Evolutionary conservation across 1,140 invertebrate species (phyloP).

Genomic region (Pararge aegeria): DNA sequence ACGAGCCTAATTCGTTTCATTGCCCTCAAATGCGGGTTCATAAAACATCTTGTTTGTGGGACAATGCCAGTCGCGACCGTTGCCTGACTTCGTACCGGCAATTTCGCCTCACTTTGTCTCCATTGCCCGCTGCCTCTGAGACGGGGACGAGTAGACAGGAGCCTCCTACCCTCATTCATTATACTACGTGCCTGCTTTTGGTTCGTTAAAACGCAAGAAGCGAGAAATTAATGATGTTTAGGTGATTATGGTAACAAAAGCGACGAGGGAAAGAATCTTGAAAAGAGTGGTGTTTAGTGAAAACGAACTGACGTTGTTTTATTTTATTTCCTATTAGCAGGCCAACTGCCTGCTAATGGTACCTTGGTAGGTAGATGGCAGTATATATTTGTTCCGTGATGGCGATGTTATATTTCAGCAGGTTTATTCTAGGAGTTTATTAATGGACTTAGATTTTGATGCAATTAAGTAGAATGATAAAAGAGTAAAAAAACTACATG

Average conservation of each 20-base stretch:
- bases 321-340: too few relatives aligned
- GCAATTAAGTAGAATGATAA: too few relatives aligned
- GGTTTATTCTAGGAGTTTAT: too few relatives aligned
- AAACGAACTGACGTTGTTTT: too few relatives aligned
- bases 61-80: neutral
- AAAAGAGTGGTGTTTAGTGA: too few relatives aligned
- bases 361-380: too few relatives aligned
- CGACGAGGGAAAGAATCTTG: neutral
- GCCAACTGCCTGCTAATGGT: too few relatives aligned
- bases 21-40: constrained; percentile 58
- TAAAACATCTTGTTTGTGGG: constrained; percentile 66
- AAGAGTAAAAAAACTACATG: too few relatives aligned
- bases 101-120: constrained; percentile 60
- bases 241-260: neutral
- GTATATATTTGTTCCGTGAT: too few relatives aligned
- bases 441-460: too few relatives aligned
- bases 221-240: neutral
- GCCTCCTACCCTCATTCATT: constrained; percentile 43
- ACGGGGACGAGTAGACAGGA: constrained; percentile 41
- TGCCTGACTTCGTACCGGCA: constrained; percentile 33
- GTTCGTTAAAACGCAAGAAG: neutral
- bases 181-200: constrained; percentile 18
- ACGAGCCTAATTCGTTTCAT: constrained; percentile 58
- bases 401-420: too few relatives aligned
- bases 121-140: constrained; percentile 46